Conservation (phyloP, 2,113 vertebrate species). For the Leptobrachium leishanense region DNA sequence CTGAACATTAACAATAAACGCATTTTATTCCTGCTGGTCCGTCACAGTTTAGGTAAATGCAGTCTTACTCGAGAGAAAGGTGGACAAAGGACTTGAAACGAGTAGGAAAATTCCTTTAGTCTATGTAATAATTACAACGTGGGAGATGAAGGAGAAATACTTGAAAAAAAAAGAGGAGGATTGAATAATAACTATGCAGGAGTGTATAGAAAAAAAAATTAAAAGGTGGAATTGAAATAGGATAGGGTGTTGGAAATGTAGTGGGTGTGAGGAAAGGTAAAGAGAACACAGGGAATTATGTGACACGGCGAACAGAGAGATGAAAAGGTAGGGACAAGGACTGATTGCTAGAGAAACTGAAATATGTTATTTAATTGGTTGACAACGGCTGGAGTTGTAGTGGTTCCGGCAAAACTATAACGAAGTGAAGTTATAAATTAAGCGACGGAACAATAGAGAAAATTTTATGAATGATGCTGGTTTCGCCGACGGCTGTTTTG, state of each 20-base stretch:
- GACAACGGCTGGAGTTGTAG: too few relatives aligned
- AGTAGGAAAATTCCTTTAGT: not conserved
- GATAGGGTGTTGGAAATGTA: too few relatives aligned
- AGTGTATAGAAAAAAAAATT: not conserved
- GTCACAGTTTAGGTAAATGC: not conserved
- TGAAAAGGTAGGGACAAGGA: not conserved
- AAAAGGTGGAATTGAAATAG: not conserved
- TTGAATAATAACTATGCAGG: not conserved
- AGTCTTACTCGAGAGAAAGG: not conserved
- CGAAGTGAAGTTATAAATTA: too few relatives aligned
- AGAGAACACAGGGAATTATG: not conserved
- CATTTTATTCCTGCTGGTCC: not conserved
- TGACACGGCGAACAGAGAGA: not conserved
- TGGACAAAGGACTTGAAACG: too few relatives aligned
- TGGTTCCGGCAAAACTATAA: too few relatives aligned
- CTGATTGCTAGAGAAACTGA: not conserved
- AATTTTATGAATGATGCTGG: too few relatives aligned
- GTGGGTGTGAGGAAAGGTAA: too few relatives aligned
- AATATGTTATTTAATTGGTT: too few relatives aligned
- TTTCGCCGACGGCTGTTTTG: too few relatives aligned
- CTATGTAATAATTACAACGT: not conserved
- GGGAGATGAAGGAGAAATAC: not conserved
- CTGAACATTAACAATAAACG: not conserved
- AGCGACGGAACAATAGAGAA: too few relatives aligned
- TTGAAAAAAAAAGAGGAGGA: not conserved